Evolutionary conservation across 2,888 invertebrate species (phyloP).

Genomic region (Prosopocoilus inquinatus): DNA sequence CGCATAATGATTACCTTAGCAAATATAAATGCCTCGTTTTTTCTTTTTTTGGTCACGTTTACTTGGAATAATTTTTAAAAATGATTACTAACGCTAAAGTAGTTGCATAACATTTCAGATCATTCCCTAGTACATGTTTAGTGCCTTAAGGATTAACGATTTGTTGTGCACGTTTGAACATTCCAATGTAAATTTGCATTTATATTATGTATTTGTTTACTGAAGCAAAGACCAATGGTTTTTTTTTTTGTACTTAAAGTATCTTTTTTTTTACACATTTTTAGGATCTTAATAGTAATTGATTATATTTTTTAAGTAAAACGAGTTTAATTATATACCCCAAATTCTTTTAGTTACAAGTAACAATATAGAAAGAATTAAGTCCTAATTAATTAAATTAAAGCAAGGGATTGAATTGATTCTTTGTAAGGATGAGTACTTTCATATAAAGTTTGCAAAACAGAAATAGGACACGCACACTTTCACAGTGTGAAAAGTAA

Average conservation of each 20-base stretch:
- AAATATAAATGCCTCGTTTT: not conserved
- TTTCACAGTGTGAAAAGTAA: no score
- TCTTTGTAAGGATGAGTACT: no score
- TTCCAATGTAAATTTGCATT: not conserved
- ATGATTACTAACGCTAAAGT: no score
- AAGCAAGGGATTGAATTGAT: no score
- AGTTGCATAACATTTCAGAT: not conserved
- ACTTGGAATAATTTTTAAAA: not conserved
- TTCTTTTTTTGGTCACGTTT: no score
- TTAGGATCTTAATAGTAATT: not conserved
- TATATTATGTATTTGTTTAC: slow-evolving; percentile 1
- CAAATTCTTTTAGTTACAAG: no score
- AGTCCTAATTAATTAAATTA: no score
- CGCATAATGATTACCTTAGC: slow-evolving; percentile 21
- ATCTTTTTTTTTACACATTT: not conserved
- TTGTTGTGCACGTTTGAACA: not conserved
- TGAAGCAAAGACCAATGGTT: not conserved
- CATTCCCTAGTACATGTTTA: not conserved
- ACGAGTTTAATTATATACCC: not conserved
- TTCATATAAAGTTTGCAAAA: no score
- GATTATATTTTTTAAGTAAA: not conserved
- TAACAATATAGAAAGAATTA: no score
- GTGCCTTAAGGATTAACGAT: not conserved
- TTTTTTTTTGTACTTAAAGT: not conserved
- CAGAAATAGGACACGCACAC: no score